Evolutionary conservation across 2,113 vertebrate genomes (phyloP).

Genomic region (Dipodomys spectabilis): DNA sequence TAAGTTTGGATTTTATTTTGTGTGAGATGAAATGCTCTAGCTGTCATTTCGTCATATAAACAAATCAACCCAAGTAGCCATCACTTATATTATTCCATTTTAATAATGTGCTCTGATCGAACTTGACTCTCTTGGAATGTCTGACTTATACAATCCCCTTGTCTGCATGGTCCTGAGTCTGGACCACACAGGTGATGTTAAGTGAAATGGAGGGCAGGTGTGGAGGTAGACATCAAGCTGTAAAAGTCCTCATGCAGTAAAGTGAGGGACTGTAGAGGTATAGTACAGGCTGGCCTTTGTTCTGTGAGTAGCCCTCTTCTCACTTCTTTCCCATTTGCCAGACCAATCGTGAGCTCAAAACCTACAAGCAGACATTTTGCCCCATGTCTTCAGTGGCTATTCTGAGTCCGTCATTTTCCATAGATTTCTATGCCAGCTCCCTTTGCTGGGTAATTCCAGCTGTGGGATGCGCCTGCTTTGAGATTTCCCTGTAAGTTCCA

Average conservation of each 20-base stretch:
- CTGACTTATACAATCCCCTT: background rate
- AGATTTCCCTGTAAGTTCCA: background rate
- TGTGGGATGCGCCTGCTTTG: background rate
- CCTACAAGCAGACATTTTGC: background rate
- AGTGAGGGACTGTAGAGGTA: background rate
- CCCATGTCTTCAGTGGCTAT: background rate
- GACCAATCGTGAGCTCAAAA: background rate
- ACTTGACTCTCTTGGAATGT: background rate
- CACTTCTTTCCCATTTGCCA: background rate
- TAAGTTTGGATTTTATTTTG: slow-evolving; percentile 63
- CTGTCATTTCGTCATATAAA: slow-evolving; percentile 44
- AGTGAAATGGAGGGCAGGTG: background rate
- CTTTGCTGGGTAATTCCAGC: background rate
- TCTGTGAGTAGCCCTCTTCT: background rate
- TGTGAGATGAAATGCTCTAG: slow-evolving; percentile 45
- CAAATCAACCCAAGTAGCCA: background rate
- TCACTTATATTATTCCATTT: background rate
- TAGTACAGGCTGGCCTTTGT: too few relatives aligned
- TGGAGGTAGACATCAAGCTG: background rate
- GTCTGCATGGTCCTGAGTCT: background rate
- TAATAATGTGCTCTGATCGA: background rate
- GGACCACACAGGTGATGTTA: background rate
- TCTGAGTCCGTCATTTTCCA: background rate
- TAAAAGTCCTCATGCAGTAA: background rate
- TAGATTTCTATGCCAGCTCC: background rate